A percentile compares a stretch with the other conserved stretches of the same genome.
Evolutionary conservation across 2,113 vertebrate species (phyloP).

Genomic region (Nothocercus julius): DNA sequence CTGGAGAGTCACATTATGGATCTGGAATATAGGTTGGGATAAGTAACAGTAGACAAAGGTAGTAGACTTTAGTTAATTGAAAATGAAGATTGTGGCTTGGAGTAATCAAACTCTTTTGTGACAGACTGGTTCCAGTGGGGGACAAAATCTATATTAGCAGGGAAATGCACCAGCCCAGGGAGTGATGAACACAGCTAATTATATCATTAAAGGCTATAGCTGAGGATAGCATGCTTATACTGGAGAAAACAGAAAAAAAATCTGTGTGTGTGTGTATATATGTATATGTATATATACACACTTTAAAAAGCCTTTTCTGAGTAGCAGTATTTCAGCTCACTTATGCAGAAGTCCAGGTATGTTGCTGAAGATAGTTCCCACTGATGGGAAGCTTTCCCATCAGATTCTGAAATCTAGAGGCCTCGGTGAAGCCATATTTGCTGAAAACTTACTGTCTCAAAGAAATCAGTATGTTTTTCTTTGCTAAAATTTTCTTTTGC

Average conservation of each 20-base stretch:
- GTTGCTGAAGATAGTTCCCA: background rate
- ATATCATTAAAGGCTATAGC: background rate
- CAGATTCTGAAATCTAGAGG: background rate
- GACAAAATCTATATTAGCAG: background rate
- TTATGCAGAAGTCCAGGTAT: background rate
- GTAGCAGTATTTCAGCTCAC: background rate
- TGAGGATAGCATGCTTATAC: background rate
- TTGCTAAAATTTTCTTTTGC: background rate
- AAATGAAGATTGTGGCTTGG: background rate
- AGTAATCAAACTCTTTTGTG: background rate
- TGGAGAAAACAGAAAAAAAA: background rate
- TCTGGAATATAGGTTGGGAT: no score
- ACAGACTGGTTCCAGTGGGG: background rate
- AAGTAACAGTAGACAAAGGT: background rate
- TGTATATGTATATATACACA: no score
- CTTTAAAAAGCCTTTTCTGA: background rate
- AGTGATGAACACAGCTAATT: background rate
- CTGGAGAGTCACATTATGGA: fast-evolving
- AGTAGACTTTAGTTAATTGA: background rate
- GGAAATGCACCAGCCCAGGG: background rate
- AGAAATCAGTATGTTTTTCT: background rate
- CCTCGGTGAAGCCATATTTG: background rate
- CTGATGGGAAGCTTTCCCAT: background rate
- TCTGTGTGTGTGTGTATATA: no score
- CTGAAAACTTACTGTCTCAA: background rate